phyloP scores from a whole-genome alignment of 1,140 invertebrate genomes.

The Anthonomus grandis region DNA sequence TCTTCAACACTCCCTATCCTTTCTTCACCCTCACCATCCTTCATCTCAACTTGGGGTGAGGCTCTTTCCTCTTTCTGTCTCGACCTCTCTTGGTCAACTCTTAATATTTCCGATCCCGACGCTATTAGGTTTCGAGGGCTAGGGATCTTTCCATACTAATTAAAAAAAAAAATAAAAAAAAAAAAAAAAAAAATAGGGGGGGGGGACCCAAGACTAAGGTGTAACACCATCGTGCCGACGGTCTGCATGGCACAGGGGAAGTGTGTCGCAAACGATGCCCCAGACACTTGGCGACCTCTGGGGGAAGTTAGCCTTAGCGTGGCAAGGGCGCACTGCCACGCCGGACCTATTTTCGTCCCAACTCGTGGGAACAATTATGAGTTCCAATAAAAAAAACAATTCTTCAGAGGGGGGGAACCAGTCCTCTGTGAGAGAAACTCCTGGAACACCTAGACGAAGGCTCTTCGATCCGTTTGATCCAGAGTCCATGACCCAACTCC shows the following conservation, averaged over 20 bases:
- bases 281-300: background rate
- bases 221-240: conserved; percentile 9
- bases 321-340: conserved; percentile 14
- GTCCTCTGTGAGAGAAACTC: too few species aligned
- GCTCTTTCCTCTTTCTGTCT: conserved; percentile 1
- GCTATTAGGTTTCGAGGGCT: conserved; percentile 4
- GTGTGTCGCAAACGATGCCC: conserved; percentile 4
- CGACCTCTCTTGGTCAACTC: conserved; percentile 1
- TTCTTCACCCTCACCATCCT: background rate
- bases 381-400: too few species aligned
- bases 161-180: too few species aligned
- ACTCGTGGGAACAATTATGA: conserved; percentile 16
- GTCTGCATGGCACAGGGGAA: conserved; percentile 1
- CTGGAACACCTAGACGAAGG: too few species aligned
- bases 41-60: background rate
- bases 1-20: background rate
- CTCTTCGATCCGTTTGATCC: too few species aligned
- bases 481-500: too few species aligned
- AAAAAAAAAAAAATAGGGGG: too few species aligned
- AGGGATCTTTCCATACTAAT: too few species aligned
- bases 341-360: conserved; percentile 3
- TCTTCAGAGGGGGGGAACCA: too few species aligned
- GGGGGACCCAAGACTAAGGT: background rate
- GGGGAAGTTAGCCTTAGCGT: conserved; percentile 5
- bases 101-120: background rate